Percentiles rank a stretch among this genome's conserved stretches.
phyloP scores from a whole-genome alignment of 2,113 vertebrate genomes.

The Triplophysa rosa region DNA sequence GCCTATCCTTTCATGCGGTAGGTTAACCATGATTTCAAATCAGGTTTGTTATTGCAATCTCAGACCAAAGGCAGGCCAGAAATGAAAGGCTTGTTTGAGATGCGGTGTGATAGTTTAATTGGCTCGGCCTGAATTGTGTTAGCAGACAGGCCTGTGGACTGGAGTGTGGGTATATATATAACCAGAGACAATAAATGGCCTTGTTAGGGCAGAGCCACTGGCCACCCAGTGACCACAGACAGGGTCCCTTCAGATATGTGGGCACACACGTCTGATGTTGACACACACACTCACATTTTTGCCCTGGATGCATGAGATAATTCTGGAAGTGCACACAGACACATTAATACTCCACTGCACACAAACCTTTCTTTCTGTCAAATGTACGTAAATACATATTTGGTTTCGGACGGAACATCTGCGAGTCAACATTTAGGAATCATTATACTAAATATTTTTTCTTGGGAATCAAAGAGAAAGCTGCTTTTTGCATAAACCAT shows the following conservation, averaged over 20 bases:
- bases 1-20: constrained; percentile 60
- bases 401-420: neutral
- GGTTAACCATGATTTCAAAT: constrained; percentile 74
- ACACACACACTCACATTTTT: constrained; percentile 60
- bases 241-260: constrained; percentile 72
- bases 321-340: neutral
- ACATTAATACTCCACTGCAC: neutral
- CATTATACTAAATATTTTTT: neutral
- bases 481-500: neutral
- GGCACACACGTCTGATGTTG: constrained; percentile 69
- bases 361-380: neutral
- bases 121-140: constrained; percentile 39
- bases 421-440: neutral
- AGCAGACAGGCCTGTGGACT: constrained; percentile 47
- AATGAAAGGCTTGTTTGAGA: constrained; percentile 53
- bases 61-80: constrained; percentile 61
- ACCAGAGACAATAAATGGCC: constrained; percentile 73
- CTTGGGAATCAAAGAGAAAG: neutral
- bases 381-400: neutral
- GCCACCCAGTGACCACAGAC: constrained; percentile 64
- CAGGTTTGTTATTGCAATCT: constrained; percentile 64
- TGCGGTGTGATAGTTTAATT: constrained; percentile 22
- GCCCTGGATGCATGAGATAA: constrained; percentile 52
- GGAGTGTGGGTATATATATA: constrained; percentile 71
- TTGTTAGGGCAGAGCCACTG: constrained; percentile 66